phyloP scores from a whole-genome alignment of 1,140 invertebrate genomes.

The Popillia japonica region DNA sequence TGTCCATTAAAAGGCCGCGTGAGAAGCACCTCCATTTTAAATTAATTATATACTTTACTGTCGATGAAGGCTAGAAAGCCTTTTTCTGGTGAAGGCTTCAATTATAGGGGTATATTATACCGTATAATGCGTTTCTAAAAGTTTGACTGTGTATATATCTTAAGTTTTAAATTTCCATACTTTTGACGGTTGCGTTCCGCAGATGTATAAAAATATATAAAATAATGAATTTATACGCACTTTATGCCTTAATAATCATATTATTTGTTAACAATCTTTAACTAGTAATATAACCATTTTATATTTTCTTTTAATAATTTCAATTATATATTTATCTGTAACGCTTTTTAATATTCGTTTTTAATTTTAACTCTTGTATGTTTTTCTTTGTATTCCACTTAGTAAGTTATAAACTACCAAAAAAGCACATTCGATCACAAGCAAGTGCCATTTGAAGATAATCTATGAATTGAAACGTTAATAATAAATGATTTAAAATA shows the following conservation, averaged over 20 bases:
- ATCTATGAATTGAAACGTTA: not conserved
- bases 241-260: slow-evolving; percentile 32
- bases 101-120: no score
- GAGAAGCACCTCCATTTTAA: no score
- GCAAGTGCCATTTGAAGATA: slow-evolving; percentile 15
- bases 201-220: not conserved
- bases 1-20: no score
- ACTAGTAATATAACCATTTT: slow-evolving; percentile 19
- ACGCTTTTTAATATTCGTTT: not conserved
- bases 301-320: slow-evolving; percentile 18
- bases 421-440: not conserved
- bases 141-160: not conserved
- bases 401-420: not conserved
- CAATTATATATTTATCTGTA: not conserved
- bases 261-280: slow-evolving; percentile 22
- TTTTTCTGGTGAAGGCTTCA: no score
- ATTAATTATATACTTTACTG: no score
- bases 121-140: not conserved
- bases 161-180: not conserved
- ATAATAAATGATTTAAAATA: not conserved
- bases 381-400: not conserved
- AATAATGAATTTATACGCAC: slow-evolving; percentile 13
- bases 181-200: not conserved
- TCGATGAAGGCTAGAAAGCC: no score
- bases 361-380: not conserved